Conservation (phyloP, 92 coral and sea anemone genomes). For the Diadumene lineata region DNA sequence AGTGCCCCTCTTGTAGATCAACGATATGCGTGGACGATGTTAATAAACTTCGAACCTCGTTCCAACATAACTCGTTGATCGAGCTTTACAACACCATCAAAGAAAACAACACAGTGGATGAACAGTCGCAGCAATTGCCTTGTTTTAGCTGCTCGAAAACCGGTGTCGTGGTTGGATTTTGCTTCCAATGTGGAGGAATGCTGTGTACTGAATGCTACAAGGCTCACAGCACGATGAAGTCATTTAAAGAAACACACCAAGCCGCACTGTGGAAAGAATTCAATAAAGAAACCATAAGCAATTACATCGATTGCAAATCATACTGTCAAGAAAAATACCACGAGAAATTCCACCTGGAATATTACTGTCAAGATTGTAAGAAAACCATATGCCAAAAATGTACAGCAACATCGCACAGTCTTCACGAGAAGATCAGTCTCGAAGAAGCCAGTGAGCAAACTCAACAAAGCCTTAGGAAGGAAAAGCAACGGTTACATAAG, state of each 20-base stretch:
- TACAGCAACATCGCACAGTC: not conserved
- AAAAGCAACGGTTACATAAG: not conserved
- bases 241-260: too few relatives aligned
- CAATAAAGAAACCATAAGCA: slow-evolving; percentile 2
- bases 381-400: slow-evolving; percentile 11
- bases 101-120: too few relatives aligned
- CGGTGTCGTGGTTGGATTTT: slow-evolving; percentile 1
- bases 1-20: slow-evolving; percentile 12
- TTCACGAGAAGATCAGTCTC: slow-evolving; percentile 11
- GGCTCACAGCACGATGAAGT: not conserved
- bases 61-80: slow-evolving; percentile 5
- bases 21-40: not conserved
- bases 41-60: slow-evolving; percentile 10
- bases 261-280: slow-evolving; percentile 3
- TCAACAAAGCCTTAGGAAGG: not conserved
- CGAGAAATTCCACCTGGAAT: slow-evolving; percentile 7
- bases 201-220: slow-evolving; percentile 8
- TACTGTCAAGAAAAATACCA: slow-evolving; percentile 12
- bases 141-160: slow-evolving; percentile 4
- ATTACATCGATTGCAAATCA: not conserved
- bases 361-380: slow-evolving; percentile 4
- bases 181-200: slow-evolving; percentile 19
- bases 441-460: slow-evolving; percentile 2
- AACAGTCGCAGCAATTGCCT: not conserved
- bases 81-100: slow-evolving; percentile 2